Evolutionary conservation across 2,797 vertebrate species (phyloP), one percentile per base, ranked within the genome.

Genomic region (Gallinago stenura): DNA sequence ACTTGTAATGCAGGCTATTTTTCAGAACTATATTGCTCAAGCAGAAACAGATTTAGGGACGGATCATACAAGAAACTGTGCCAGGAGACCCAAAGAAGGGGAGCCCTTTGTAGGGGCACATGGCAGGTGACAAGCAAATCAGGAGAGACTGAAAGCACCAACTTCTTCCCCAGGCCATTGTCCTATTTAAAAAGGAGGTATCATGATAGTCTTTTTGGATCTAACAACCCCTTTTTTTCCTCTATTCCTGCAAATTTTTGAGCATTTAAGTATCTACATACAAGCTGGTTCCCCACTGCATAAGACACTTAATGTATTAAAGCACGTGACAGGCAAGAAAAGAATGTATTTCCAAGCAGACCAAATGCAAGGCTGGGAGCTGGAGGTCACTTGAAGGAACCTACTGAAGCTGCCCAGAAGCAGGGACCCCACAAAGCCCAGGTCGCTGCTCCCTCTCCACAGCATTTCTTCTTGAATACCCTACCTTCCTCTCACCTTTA

Each of bases 11-110:
- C 39, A 57, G 51, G 35, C 25, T 72, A 24, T 69, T 76, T 94
- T 93, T 61, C 60, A 37, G 28, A 93, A 89, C 19, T 22, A 6
- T 11, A 87, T 68, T 93, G 75, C 68, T 94, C 57, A 90, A 91
- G 81, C 48, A 87, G 83, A 62, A 84, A 60, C 35, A 70, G 33
- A 73, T 83, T 66, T 85, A 85, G 57, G 19, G 71, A 62, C 24
- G 1, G 2, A 81, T 81, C n/a, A 12, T 6, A 45, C 14, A 70
- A 86, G 33, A 81, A 68, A 24, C 14, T 9, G 25, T 53, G 60
- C 45, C 66, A 73, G 71, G 43, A 90, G 81, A 85, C 77, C 2
- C 0, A 0, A 79, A 62, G 57, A 35, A 17, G 35, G 30, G 71
- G 6, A 56, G 61, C 62, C 37, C 46, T 76, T 51, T 60, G 56